These are phyloP conservation scores for Parotia lawesii DNA, from an alignment of 2,113 vertebrate genomes.

Conservation along the genomic window DNA sequence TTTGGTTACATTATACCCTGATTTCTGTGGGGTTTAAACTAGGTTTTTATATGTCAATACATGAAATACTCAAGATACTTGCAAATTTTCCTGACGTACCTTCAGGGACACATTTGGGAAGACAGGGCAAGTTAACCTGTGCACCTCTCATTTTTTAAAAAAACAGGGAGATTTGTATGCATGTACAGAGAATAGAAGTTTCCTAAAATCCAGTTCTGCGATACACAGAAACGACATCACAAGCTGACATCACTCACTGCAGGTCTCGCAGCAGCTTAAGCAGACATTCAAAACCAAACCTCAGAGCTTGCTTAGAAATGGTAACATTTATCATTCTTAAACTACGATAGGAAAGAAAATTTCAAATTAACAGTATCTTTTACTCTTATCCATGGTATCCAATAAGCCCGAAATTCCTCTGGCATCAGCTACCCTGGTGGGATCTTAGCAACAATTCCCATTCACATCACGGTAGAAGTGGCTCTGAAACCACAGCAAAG, in stretches of 20 bases:
- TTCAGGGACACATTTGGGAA: neutral
- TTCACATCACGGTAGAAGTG: conserved; percentile 4
- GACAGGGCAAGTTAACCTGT: neutral
- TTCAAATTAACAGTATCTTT: neutral
- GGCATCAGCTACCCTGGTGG: neutral
- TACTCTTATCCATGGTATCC: neutral
- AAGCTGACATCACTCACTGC: neutral
- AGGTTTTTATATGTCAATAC: neutral
- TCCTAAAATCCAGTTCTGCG: neutral
- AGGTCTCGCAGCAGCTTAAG: neutral
- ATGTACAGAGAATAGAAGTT: neutral
- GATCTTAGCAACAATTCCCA: neutral
- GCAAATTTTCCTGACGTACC: neutral
- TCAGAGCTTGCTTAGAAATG: neutral
- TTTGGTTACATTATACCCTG: neutral
- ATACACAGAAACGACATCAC: neutral
- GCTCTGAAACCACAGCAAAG: conserved; percentile 50
- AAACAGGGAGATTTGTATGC: neutral
- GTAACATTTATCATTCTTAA: neutral
- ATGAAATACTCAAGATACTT: neutral
- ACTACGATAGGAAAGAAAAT: neutral
- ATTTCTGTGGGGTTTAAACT: neutral
- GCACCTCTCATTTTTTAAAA: neutral
- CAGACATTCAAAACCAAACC: neutral
- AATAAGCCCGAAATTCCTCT: neutral